Percentiles rank a stretch among this genome's conserved stretches.
Evolutionary conservation across 2,888 invertebrate species (phyloP).

Genomic region (Plebejus anna): DNA sequence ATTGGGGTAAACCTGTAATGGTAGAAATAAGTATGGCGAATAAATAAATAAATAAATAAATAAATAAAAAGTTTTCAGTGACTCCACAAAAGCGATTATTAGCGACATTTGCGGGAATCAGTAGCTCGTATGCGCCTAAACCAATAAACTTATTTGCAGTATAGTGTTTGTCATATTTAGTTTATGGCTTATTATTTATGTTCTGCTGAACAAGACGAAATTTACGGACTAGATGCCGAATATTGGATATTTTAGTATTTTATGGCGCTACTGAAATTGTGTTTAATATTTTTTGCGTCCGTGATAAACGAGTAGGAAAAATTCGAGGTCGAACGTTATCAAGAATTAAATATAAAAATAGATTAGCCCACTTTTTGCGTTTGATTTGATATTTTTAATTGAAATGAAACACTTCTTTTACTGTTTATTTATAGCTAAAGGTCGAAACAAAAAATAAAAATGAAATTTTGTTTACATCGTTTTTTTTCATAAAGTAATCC

Average conservation of each 20-base stretch:
- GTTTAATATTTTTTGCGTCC: background rate
- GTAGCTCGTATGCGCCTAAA: background rate
- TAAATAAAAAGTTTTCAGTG: too few species aligned
- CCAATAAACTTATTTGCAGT: background rate
- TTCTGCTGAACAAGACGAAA: background rate
- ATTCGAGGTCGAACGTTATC: background rate
- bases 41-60: too few species aligned
- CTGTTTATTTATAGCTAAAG: background rate
- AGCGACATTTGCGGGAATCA: background rate
- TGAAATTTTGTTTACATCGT: too few species aligned
- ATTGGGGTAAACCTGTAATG: too few species aligned
- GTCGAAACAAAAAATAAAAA: background rate
- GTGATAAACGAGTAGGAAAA: background rate
- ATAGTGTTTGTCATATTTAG: background rate
- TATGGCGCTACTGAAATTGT: background rate
- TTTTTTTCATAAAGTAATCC: background rate
- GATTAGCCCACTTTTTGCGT: background rate
- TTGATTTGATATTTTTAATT: background rate
- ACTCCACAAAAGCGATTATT: too few species aligned
- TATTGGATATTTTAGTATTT: conserved; percentile 1
- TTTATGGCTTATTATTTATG: conserved; percentile 11
- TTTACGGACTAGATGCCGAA: conserved; percentile 6
- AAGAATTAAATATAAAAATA: background rate
- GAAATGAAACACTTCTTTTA: too few species aligned
- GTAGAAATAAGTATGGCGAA: too few species aligned